phyloP scores from a whole-genome alignment of 2,888 invertebrate species.

The Troides oblongomaculatus region DNA sequence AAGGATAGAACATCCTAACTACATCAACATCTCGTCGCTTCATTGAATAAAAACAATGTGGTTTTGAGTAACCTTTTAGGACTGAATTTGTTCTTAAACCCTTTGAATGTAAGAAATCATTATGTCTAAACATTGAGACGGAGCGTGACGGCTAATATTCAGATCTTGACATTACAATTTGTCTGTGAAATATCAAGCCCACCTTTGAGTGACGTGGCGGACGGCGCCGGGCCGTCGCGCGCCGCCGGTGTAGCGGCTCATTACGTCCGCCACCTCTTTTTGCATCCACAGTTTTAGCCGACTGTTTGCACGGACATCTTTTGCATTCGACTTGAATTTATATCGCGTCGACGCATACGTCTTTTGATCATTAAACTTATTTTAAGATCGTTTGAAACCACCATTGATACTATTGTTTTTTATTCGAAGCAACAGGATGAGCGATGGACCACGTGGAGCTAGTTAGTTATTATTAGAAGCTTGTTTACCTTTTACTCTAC shows the following conservation, averaged over 20 bases:
- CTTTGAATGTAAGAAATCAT: too few species aligned
- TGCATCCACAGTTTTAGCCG: slow-evolving; percentile 39
- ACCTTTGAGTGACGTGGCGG: slow-evolving; percentile 36
- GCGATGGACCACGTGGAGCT: too few species aligned
- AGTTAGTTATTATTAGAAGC: background rate
- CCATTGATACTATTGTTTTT: background rate
- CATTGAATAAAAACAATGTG: too few species aligned
- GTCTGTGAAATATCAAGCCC: slow-evolving; percentile 30
- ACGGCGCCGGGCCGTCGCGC: slow-evolving; percentile 40
- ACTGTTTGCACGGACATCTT: slow-evolving; percentile 20
- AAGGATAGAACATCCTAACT: too few species aligned
- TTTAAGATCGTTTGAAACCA: background rate
- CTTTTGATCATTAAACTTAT: slow-evolving; percentile 3
- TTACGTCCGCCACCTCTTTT: slow-evolving; percentile 44
- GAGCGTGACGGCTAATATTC: background rate
- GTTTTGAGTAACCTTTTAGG: too few species aligned
- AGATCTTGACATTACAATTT: background rate
- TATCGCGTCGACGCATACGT: slow-evolving; percentile 14
- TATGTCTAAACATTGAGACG: background rate
- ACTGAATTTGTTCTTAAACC: too few species aligned
- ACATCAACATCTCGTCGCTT: too few species aligned
- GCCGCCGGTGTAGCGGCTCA: slow-evolving; percentile 45
- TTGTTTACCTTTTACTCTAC: background rate
- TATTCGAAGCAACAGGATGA: too few species aligned
- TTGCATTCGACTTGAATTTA: slow-evolving; percentile 11